These are phyloP conservation scores for Drosophila mauritiana DNA, from an alignment of 1,140 invertebrate species.

Conservation along the genomic window DNA sequence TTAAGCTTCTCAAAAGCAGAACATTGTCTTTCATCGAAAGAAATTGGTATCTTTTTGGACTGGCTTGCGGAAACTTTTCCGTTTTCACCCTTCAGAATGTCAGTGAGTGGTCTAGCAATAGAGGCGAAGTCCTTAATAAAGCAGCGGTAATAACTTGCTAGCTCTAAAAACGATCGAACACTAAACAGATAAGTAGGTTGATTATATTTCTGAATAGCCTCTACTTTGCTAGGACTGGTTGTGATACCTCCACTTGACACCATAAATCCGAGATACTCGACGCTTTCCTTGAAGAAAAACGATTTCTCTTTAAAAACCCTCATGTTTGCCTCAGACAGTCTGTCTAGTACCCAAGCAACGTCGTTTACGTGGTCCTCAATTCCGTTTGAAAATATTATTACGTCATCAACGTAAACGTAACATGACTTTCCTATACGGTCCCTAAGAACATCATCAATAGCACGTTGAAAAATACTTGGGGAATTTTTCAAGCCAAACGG, in stretches of 20 bases:
- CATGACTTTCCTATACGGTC: slow-evolving; percentile 3
- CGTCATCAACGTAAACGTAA: slow-evolving; percentile 1
- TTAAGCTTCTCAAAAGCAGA: background rate
- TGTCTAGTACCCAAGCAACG: too few species aligned
- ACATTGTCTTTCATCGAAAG: background rate
- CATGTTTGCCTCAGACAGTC: too few species aligned
- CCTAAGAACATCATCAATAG: slow-evolving; percentile 15
- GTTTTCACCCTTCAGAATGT: slow-evolving; percentile 6
- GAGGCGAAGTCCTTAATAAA: background rate
- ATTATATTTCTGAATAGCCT: background rate
- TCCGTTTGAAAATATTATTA: background rate
- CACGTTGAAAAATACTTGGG: slow-evolving; percentile 13
- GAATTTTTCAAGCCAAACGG: background rate
- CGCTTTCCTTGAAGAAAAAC: background rate
- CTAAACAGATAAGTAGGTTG: background rate
- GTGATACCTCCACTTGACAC: background rate
- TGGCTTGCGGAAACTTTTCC: background rate
- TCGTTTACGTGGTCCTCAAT: background rate
- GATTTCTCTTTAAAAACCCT: slow-evolving; percentile 1
- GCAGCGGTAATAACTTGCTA: slow-evolving; percentile 3
- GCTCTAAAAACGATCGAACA: slow-evolving; percentile 1
- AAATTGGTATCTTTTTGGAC: background rate
- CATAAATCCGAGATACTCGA: background rate
- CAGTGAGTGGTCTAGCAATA: slow-evolving; percentile 1
- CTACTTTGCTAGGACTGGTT: background rate